Percentiles rank a stretch among this genome's conserved stretches.
phyloP scores from a whole-genome alignment of 2,888 invertebrate genomes.

The Geophilus truncorum region DNA sequence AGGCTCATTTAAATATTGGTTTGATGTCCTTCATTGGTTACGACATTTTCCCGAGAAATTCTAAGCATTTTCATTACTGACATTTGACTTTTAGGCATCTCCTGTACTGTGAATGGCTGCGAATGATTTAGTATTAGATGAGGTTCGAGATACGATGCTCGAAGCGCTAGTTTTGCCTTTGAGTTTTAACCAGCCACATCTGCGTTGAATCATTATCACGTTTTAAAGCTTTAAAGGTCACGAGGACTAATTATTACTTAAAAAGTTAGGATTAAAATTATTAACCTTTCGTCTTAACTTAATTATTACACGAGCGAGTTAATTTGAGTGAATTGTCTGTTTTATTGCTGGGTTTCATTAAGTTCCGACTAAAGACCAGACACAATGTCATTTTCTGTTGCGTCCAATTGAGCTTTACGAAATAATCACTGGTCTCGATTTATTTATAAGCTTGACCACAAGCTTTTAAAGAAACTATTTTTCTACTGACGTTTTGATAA shows the following conservation, averaged over 20 bases:
- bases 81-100: not conserved
- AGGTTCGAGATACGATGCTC: not conserved
- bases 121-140: not conserved
- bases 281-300: not conserved
- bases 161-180: not conserved
- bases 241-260: not conserved
- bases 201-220: not conserved
- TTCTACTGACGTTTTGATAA: no score
- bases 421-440: no score
- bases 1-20: not conserved
- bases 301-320: not conserved
- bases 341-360: not conserved
- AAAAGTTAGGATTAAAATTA: not conserved
- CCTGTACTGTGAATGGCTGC: not conserved
- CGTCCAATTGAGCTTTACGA: no score
- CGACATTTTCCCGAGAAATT: not conserved
- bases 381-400: no score
- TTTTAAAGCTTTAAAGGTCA: not conserved
- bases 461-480: no score
- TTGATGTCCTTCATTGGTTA: not conserved
- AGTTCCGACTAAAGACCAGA: not conserved
- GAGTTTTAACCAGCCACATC: not conserved
- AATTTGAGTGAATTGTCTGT: not conserved
- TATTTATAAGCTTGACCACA: no score
- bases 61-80: not conserved